phyloP scores from a whole-genome alignment of 1,140 invertebrate genomes.

The Leptopilina clavipes region DNA sequence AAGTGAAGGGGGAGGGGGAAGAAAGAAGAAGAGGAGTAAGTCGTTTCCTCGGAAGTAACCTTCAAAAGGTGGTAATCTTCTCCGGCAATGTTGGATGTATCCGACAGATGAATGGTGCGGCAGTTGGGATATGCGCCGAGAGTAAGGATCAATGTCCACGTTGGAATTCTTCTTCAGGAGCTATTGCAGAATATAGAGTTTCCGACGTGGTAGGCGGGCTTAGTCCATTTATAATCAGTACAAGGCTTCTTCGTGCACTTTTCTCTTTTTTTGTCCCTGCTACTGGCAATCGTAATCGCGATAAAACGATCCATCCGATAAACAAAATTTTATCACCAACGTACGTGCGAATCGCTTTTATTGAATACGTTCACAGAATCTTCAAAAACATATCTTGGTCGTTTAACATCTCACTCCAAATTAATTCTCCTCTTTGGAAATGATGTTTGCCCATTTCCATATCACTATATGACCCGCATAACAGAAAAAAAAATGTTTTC shows the following conservation, averaged over 20 bases:
- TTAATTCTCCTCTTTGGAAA: conserved; percentile 37
- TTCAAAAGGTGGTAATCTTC: conserved; percentile 23
- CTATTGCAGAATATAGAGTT: conserved; percentile 50
- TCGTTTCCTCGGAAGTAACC: conserved; percentile 31
- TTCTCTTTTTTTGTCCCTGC: conserved; percentile 50
- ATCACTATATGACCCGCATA: conserved; percentile 41
- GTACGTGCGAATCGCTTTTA: conserved; percentile 50
- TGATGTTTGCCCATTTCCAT: too few species aligned
- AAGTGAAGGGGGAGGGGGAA: too few species aligned
- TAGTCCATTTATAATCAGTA: conserved; percentile 62
- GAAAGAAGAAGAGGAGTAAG: background rate
- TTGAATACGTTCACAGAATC: too few species aligned
- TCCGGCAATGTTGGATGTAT: background rate
- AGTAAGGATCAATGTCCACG: conserved; percentile 56
- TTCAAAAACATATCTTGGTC: too few species aligned
- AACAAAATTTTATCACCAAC: conserved; percentile 48
- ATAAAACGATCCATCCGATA: conserved; percentile 49
- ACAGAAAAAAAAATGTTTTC: conserved; percentile 48
- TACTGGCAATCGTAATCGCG: conserved; percentile 44
- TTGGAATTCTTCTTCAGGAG: conserved; percentile 56
- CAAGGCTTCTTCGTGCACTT: conserved; percentile 42
- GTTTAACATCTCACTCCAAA: too few species aligned
- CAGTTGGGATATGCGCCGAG: conserved; percentile 33
- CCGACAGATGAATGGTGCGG: conserved; percentile 25
- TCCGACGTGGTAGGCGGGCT: conserved; percentile 50